Percentiles rank a stretch among this genome's conserved stretches.
phyloP scores from a whole-genome alignment of 37 sponge, comb jelly and placozoan genomes.

The Hormiphora californensis region DNA sequence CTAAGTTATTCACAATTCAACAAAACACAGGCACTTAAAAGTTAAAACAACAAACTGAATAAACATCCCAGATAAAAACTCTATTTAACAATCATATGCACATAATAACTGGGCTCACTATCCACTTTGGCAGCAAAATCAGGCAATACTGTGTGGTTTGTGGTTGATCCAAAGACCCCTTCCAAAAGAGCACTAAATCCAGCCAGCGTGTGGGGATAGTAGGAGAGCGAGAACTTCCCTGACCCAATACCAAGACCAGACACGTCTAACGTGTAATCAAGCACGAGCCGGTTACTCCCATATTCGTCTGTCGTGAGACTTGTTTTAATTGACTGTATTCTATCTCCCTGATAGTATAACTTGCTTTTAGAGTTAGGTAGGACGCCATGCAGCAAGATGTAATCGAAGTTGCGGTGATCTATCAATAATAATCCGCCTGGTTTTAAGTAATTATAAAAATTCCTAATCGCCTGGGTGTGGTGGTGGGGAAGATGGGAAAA shows the following conservation, averaged over 20 bases:
- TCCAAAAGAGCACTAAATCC: not conserved
- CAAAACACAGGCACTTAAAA: no score
- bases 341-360: constrained; percentile 31
- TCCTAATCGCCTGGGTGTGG: constrained; percentile 36
- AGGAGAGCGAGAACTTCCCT: not conserved
- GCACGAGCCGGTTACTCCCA: not conserved
- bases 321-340: constrained; percentile 4
- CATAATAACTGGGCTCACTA: not conserved
- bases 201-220: not conserved
- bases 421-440: constrained; percentile 55
- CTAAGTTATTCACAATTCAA: no score
- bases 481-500: constrained; percentile 57
- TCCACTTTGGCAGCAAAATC: not conserved
- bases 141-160: not conserved
- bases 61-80: not conserved
- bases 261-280: not conserved
- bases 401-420: constrained; percentile 60
- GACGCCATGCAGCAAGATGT: constrained; percentile 32
- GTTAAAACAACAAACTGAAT: no score
- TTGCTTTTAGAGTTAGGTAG: constrained; percentile 5
- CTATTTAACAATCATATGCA: constrained; percentile 4
- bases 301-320: not conserved
- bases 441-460: constrained; percentile 41
- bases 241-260: not conserved
- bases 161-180: not conserved